Evolutionary conservation across 2,113 vertebrate species (phyloP).

Genomic region (Periophthalmus modestus): DNA sequence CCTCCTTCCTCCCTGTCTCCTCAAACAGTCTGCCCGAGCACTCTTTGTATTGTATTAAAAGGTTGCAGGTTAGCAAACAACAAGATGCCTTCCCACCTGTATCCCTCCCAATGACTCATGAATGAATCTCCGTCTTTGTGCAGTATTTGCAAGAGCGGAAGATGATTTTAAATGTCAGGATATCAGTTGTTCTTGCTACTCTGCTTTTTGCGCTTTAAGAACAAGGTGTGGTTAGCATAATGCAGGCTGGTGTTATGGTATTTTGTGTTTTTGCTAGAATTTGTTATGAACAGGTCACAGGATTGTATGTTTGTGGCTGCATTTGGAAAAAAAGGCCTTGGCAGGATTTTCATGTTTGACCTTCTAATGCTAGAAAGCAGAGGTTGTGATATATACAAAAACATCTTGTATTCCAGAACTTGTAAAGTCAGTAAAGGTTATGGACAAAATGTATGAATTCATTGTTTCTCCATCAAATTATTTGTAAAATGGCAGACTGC

Average conservation of each 20-base stretch:
- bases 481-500: not conserved
- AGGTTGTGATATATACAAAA: not conserved
- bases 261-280: not conserved
- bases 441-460: not conserved
- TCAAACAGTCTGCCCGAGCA: constrained; percentile 60
- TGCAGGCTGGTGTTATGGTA: not conserved
- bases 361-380: not conserved
- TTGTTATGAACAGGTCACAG: not conserved
- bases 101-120: constrained; percentile 63
- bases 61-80: constrained; percentile 71
- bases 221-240: not conserved
- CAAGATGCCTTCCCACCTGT: constrained; percentile 66
- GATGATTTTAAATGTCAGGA: constrained; percentile 13
- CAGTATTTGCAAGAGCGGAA: constrained; percentile 24
- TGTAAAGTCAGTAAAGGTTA: not conserved
- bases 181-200: not conserved
- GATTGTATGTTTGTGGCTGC: not conserved
- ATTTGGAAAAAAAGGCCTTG: not conserved
- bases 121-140: constrained; percentile 52
- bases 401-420: not conserved
- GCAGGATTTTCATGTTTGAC: not conserved
- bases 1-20: constrained; percentile 28
- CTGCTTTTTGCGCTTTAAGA: not conserved
- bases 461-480: not conserved
- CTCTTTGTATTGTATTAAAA: constrained; percentile 72